Evolutionary conservation across 2,113 vertebrate genomes (phyloP).

Genomic region (Sakesphorus luctuosus): DNA sequence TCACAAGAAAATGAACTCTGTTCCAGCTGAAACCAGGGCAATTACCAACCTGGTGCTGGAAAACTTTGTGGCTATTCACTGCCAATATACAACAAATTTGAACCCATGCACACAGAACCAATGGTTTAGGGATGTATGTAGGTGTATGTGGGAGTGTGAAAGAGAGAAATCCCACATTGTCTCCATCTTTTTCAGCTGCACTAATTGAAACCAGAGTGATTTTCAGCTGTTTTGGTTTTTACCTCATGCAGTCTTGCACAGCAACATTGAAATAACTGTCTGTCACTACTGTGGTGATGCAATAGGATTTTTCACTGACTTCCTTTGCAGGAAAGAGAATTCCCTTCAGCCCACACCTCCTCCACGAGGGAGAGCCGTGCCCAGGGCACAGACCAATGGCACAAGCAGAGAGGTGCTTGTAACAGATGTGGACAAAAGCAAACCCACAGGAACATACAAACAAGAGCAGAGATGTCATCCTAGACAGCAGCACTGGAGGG

Average conservation of each 20-base stretch:
- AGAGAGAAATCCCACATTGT: not conserved
- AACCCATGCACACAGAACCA: rapidly evolving
- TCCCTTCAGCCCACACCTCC: not conserved
- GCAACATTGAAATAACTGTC: not conserved
- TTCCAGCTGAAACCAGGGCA: not conserved
- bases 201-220: not conserved
- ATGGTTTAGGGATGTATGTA: not conserved
- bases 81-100: not conserved
- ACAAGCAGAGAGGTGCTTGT: not conserved
- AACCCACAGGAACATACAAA: rapidly evolving
- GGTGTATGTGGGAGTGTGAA: too few relatives aligned
- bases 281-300: not conserved
- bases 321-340: not conserved
- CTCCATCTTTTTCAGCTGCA: not conserved
- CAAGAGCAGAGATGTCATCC: not conserved
- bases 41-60: not conserved
- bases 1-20: not conserved
- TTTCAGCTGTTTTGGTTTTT: not conserved
- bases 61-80: not conserved
- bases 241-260: not conserved
- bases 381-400: rapidly evolving
- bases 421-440: not conserved
- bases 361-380: not conserved
- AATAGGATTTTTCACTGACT: not conserved
- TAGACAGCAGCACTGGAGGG: not conserved